These are phyloP conservation scores for Urocyon cinereoargenteus DNA, from an alignment of 2,797 vertebrate genomes.

Conservation along the genomic window DNA sequence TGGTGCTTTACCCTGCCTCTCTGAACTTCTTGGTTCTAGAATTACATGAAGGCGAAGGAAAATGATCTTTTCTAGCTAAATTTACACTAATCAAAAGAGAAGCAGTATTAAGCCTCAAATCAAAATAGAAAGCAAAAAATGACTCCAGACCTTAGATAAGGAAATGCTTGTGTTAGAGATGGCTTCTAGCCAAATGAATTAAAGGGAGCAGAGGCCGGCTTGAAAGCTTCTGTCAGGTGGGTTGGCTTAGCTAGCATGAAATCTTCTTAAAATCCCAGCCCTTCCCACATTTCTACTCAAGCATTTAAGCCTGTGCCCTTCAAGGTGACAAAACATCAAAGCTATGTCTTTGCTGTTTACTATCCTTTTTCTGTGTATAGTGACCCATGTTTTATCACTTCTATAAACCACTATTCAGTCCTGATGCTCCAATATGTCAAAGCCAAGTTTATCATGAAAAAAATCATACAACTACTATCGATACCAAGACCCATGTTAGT, in stretches of 20 bases:
- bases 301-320: background rate
- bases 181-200: constrained; percentile 44
- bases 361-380: background rate
- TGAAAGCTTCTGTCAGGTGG: background rate
- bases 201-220: background rate
- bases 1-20: background rate
- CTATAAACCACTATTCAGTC: background rate
- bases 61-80: constrained; percentile 32
- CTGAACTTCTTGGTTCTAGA: constrained; percentile 51
- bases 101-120: constrained; percentile 25
- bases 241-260: background rate
- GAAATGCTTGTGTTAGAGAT: constrained; percentile 45
- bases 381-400: background rate
- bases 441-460: constrained; percentile 28
- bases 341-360: background rate
- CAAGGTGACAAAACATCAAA: background rate
- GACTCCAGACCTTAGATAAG: constrained; percentile 57
- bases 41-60: background rate
- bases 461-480: background rate
- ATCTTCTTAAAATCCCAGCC: background rate
- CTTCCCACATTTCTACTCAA: background rate
- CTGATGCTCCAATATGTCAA: background rate
- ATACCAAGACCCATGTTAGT: background rate
- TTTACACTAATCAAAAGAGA: constrained; percentile 60
- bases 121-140: constrained; percentile 16